Evolutionary conservation across 92 coral and sea anemone genomes (phyloP).

Genomic region (Siderastrea radians): DNA sequence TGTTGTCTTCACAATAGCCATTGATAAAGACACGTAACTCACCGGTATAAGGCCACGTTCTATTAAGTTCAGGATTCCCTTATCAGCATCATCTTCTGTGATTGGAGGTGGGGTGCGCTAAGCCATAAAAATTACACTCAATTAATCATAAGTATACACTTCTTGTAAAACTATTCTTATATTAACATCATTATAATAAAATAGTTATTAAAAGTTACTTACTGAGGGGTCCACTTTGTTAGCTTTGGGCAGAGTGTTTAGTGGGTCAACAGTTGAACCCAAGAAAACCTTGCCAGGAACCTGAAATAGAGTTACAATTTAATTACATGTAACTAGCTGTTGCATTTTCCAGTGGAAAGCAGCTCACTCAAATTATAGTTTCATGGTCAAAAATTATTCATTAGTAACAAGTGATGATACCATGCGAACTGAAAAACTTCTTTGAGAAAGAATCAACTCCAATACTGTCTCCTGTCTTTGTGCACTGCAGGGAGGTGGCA

Average conservation of each 20-base stretch:
- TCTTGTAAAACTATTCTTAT: neutral
- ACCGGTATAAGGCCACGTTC: constrained; percentile 99
- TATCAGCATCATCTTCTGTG: constrained; percentile 90
- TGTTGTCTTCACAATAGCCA: too few relatives aligned
- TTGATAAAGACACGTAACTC: constrained; percentile 6
- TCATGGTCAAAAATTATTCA: too few relatives aligned
- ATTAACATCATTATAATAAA: neutral
- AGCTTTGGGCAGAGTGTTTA: constrained; percentile 87
- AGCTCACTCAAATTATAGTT: too few relatives aligned
- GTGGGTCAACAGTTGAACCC: constrained; percentile 90
- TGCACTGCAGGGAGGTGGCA: too few relatives aligned
- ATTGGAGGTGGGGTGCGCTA: constrained; percentile 98
- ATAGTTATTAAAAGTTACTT: constrained; percentile 2
- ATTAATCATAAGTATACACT: neutral
- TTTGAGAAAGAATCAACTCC: too few relatives aligned
- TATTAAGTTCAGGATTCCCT: constrained; percentile 93
- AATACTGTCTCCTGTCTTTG: too few relatives aligned
- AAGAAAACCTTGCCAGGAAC: constrained; percentile 81
- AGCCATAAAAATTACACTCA: neutral
- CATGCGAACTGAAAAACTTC: too few relatives aligned
- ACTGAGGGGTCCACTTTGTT: constrained; percentile 94
- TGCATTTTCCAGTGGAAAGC: neutral
- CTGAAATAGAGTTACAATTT: constrained; percentile 22
- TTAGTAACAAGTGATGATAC: too few relatives aligned
- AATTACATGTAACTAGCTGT: neutral